A percentile compares a stretch with the other conserved stretches of the same genome.
phyloP scores from a whole-genome alignment of 2,888 invertebrate species.

The Harpalus rufipes region DNA sequence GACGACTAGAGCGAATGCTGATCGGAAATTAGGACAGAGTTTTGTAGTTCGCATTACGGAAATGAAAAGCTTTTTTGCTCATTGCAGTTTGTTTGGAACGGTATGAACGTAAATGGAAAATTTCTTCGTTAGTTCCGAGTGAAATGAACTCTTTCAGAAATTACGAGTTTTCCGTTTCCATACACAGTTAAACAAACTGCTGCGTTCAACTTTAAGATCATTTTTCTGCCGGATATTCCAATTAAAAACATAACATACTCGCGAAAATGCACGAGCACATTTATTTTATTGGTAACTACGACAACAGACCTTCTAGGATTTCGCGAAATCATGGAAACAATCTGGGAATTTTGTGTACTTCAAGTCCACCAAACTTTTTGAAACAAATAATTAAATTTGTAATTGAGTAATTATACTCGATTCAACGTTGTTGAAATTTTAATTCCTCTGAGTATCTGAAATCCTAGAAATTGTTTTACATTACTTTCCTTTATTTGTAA shows the following conservation, averaged over 20 bases:
- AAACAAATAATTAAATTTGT: slow-evolving; percentile 46
- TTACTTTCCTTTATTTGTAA: slow-evolving; percentile 1
- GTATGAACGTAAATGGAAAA: slow-evolving; percentile 53
- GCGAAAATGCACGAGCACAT: background rate
- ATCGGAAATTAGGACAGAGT: slow-evolving; percentile 51
- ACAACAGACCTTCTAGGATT: slow-evolving; percentile 1
- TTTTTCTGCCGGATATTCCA: slow-evolving; percentile 33
- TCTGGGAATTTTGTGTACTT: slow-evolving; percentile 15
- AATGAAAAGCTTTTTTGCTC: slow-evolving; percentile 52
- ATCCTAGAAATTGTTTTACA: background rate
- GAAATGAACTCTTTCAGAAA: slow-evolving; percentile 50
- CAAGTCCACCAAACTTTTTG: slow-evolving; percentile 27
- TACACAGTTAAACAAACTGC: slow-evolving; percentile 38
- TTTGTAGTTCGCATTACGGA: slow-evolving; percentile 50
- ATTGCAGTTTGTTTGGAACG: slow-evolving; percentile 27
- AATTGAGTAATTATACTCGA: slow-evolving; percentile 12
- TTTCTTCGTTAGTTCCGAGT: slow-evolving; percentile 52
- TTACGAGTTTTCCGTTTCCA: slow-evolving; percentile 44
- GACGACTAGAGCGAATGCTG: slow-evolving; percentile 35
- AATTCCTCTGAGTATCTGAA: slow-evolving; percentile 18
- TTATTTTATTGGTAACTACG: slow-evolving; percentile 14
- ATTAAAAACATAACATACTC: slow-evolving; percentile 26
- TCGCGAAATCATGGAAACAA: background rate
- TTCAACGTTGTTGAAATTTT: slow-evolving; percentile 15
- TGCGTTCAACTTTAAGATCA: slow-evolving; percentile 17